Percentiles rank a stretch among this genome's conserved stretches.
These are phyloP conservation scores for Siderastrea siderea DNA, from an alignment of 92 coral and sea anemone species.

Conservation along the genomic window DNA sequence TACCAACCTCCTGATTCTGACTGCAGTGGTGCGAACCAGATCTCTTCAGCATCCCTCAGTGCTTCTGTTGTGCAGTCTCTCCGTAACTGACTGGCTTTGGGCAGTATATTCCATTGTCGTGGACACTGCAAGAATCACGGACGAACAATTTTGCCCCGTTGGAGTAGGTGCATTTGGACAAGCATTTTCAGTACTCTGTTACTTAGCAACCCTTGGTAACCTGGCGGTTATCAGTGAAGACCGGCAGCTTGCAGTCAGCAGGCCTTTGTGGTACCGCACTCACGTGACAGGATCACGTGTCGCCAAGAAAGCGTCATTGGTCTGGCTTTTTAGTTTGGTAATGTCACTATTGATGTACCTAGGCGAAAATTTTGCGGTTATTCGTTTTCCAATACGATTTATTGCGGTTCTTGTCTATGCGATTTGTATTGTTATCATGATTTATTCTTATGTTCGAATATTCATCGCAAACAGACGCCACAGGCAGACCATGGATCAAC, in stretches of 20 bases:
- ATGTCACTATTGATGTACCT: neutral
- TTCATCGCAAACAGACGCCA: neutral
- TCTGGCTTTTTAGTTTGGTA: neutral
- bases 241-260: neutral
- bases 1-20: neutral
- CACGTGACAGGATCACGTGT: neutral
- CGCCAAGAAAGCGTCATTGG: neutral
- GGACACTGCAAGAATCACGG: neutral
- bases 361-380: too few relatives aligned
- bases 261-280: neutral
- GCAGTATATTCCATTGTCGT: neutral
- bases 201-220: neutral
- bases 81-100: neutral
- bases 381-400: neutral
- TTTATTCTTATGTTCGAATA: constrained; percentile 1
- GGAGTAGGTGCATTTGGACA: neutral
- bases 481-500: neutral
- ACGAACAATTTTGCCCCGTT: neutral
- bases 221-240: neutral
- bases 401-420: neutral
- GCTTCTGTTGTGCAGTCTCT: neutral
- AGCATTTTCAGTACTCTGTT: neutral
- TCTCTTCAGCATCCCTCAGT: neutral
- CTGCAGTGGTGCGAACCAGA: neutral
- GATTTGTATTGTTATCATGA: neutral